These are phyloP conservation scores for Lamprotornis superbus DNA, from an alignment of 2,113 vertebrate genomes.

Conservation along the genomic window DNA sequence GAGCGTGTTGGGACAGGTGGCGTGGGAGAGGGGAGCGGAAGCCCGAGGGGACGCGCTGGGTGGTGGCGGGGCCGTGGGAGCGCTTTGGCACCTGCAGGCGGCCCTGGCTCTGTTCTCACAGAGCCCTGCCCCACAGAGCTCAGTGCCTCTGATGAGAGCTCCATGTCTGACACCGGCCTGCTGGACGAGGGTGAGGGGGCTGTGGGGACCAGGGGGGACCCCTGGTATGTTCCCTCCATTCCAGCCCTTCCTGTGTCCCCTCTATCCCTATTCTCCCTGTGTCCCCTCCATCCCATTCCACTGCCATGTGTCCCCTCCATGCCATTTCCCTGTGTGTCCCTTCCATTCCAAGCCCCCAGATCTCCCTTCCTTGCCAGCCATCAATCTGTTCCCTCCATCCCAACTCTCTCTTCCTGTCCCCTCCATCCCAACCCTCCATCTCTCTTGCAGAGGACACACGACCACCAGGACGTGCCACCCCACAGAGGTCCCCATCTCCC, in stretches of 20 bases:
- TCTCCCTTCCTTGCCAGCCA: not conserved
- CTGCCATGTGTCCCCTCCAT: not conserved
- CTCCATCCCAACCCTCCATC: not conserved
- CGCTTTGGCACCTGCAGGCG: not conserved
- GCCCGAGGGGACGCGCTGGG: not conserved
- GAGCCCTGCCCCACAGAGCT: not conserved
- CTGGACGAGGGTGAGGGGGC: constrained; percentile 8
- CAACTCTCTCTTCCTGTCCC: not conserved
- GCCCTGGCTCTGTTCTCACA: not conserved
- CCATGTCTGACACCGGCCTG: not conserved
- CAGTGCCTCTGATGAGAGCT: not conserved
- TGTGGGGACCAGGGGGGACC: not conserved
- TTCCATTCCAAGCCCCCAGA: not conserved
- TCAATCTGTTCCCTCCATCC: not conserved
- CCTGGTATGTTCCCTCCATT: not conserved
- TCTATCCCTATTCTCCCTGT: not conserved
- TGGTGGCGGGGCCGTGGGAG: constrained; percentile 29
- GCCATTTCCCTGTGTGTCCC: not conserved
- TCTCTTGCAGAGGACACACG: not conserved
- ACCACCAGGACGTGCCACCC: not conserved
- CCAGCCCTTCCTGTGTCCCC: not conserved
- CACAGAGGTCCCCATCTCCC: not conserved
- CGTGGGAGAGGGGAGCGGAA: not conserved
- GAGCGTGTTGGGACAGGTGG: constrained; percentile 35
- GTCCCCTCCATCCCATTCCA: not conserved